Percentiles rank a stretch among this genome's conserved stretches.
Conservation (phyloP, 1,140 invertebrate species). For the Saccostrea glomerata region DNA sequence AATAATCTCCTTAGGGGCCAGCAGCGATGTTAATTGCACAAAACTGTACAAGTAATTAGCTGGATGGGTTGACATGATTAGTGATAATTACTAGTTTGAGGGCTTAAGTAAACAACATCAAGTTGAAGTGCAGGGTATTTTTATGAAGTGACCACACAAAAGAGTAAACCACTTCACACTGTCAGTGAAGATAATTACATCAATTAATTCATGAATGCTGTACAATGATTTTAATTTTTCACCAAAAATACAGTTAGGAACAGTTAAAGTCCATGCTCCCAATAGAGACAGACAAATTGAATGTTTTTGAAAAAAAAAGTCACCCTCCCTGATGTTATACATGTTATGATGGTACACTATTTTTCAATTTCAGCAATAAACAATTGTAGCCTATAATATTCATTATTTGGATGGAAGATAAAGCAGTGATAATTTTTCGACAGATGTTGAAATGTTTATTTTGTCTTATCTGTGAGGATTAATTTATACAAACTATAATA, state of each 20-base stretch:
- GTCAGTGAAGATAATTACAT: not conserved
- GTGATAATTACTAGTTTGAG: not conserved
- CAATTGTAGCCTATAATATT: not conserved
- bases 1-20: not conserved
- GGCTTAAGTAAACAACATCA: slow-evolving; percentile 2
- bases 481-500: not conserved
- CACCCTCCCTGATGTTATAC: not conserved
- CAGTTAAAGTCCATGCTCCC: not conserved
- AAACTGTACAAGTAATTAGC: not conserved
- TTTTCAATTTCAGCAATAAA: not conserved
- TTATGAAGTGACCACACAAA: not conserved
- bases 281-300: not conserved
- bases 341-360: not conserved
- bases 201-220: not conserved
- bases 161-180: not conserved
- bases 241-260: not conserved
- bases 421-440: not conserved
- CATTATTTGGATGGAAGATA: not conserved
- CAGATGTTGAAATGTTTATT: not conserved
- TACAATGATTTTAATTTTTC: not conserved
- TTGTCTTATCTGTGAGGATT: not conserved
- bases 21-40: not conserved
- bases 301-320: not conserved
- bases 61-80: not conserved
- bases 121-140: not conserved